Evolutionary conservation across 2,113 vertebrate genomes (phyloP), one percentile per base, ranked within the genome.

Genomic region (Nannobrachium achirus): DNA sequence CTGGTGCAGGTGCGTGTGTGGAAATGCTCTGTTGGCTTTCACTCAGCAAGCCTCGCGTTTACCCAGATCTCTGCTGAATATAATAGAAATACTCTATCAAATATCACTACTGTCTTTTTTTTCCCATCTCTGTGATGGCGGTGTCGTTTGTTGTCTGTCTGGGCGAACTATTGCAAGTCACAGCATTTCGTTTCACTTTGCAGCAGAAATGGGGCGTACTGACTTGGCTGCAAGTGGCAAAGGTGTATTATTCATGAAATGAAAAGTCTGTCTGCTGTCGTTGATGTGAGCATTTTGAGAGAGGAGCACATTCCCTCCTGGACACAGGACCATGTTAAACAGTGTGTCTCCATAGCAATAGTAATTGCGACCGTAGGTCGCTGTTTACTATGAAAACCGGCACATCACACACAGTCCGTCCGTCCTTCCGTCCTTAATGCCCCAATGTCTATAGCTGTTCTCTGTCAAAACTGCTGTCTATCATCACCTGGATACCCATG

Each of bases 31-130:
- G 48, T 49, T 48, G 16, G 15, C 41, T 52, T 60, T 55, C 19
- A 63, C 20, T 39, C 51, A 69, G 41, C 25, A n/a, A 72, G 71
- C 58, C 66, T 64, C 51, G 48, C 44, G 59, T 76, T 78, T 53
- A 33, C 25, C 25, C 6, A 72, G 68, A 79, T 75, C 25, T 56
- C 19, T 49, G 11, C 16, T 7, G 14, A 25, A 46, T 20, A 61
- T 46, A 33, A 33, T 33, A 33, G 25, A 33, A 33, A 16, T 50
- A 15, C 14, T 8, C 63, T 50, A 42, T 40, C 14, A 46, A 56
- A 44, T 44, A 58, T 57, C 25, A 41, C 10, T 13, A 6, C 9
- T 38, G 19, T 60, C 46, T 57, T 9, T 64, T 61, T 64, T 45
- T 41, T 5, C 25, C 25, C n/a, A n/a, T n/a, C n/a, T n/a, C n/a